Base-by-base conservation (phyloP, 2,888 invertebrate species). In the Dasypolia templi region DNA sequence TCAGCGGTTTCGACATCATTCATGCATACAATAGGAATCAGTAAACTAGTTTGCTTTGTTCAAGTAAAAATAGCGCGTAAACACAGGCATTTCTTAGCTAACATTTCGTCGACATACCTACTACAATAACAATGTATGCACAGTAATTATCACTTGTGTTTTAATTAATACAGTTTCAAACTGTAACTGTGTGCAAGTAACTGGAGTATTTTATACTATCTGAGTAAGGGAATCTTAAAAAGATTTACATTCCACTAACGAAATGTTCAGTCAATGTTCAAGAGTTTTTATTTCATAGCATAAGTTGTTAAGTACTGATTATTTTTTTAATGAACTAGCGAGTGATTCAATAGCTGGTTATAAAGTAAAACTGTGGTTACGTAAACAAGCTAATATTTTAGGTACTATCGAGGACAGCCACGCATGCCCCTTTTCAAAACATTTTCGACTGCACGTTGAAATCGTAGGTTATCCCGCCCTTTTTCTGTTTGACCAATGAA, bases 1-100 rank as follows among this genome's bases (percentile, higher is more conserved):
- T 71, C 71, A 55, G 56, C 68, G 61, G 65, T 79, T 75, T 82
- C 59, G 29, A 75, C 79, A 84, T 75, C 17, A 19, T 65, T 68
- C 55, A 56, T 64, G 42, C 49, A 77, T 46, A 67, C 59, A 68
- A 77, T 77, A 62, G 68, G 67, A 67, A 72, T 69, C 29, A 66
- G 39, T 76, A 29, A 69, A 77, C 59, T 62, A 65, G 53, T 66
- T 42, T 26, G 78, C 69, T 67, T 69, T 67, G 69, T 72, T 65
- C 22, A 51, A 58, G 69, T 69, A 82, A 63, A 62, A 81, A 81
- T 72, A 68, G 51, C 32, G 11, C 46, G 72, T 35, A 62, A 63
- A 70, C 35, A 72, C 17, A 59, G 32, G 42, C 66, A 63, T 63
- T 66, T 32, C 61, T 56, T n/a, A 11, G 17, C 56, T 61, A 69